Percentiles rank a stretch among this genome's conserved stretches.
phyloP scores from a whole-genome alignment of 2,113 vertebrate species.

The Otocyon megalotis region DNA sequence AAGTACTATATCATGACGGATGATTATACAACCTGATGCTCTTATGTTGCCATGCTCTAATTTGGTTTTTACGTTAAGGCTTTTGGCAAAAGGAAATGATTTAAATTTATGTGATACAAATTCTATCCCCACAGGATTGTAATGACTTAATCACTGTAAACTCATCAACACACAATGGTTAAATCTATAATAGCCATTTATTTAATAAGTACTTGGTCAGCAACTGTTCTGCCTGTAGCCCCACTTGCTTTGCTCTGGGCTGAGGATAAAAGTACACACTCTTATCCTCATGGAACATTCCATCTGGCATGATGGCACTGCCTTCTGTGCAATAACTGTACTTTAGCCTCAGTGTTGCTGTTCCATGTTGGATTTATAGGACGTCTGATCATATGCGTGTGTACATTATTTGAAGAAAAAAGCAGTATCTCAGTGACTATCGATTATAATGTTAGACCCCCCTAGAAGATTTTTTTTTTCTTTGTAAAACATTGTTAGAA shows the following conservation, averaged over 20 bases:
- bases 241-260: background rate
- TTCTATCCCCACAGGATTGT: background rate
- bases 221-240: fast-evolving
- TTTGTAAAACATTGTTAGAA: background rate
- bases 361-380: background rate
- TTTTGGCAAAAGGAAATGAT: background rate
- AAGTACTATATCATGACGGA: background rate
- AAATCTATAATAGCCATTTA: background rate
- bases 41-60: background rate
- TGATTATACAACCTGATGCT: background rate
- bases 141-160: background rate
- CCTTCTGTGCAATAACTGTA: background rate
- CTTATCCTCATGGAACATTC: background rate
- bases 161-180: background rate
- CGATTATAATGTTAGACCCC: background rate
- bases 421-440: background rate
- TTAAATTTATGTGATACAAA: constrained; percentile 10
- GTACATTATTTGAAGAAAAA: background rate
- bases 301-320: background rate
- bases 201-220: background rate
- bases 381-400: background rate
- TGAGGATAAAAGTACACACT: background rate
- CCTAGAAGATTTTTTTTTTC: background rate
- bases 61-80: constrained; percentile 33
- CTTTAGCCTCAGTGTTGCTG: background rate